A percentile compares a stretch with the other conserved stretches of the same genome.
phyloP scores from a whole-genome alignment of 2,888 invertebrate species.

The Hartigia nigra region DNA sequence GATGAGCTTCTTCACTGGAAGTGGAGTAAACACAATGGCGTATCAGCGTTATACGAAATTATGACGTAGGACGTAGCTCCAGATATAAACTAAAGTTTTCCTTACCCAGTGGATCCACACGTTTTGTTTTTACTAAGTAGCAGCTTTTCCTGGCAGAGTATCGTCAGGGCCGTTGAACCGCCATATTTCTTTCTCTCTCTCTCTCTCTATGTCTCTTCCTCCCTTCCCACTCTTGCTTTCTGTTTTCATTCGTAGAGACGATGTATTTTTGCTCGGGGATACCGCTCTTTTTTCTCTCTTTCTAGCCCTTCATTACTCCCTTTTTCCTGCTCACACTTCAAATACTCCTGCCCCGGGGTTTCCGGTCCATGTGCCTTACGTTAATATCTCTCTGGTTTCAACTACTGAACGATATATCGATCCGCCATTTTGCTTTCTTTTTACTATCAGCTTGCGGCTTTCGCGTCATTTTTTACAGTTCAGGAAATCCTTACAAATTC shows the following conservation, averaged over 20 bases:
- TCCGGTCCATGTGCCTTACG: not conserved
- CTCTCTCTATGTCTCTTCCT: too few species aligned
- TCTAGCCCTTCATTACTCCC: not conserved
- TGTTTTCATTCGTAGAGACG: not conserved
- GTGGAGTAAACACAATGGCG: not conserved
- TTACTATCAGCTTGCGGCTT: conserved; percentile 17
- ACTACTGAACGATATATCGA: not conserved
- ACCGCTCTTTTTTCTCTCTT: not conserved
- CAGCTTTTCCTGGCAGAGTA: conserved; percentile 24
- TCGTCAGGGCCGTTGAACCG: conserved; percentile 26
- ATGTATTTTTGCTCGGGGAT: not conserved
- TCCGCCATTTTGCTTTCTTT: conserved; percentile 10
- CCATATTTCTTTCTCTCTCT: conserved; percentile 9
- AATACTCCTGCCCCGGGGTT: not conserved
- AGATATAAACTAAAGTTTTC: not conserved
- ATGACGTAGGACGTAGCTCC: not conserved
- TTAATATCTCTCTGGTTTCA: not conserved
- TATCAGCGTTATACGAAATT: not conserved
- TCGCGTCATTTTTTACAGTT: conserved; percentile 18
- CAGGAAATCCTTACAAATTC: conserved; percentile 12
- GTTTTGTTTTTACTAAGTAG: conserved; percentile 11
- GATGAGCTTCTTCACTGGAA: not conserved
- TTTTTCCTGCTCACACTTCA: not conserved
- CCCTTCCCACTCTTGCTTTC: not conserved
- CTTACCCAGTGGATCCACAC: not conserved